Percentiles rank a stretch among this genome's conserved stretches.
Evolutionary conservation across 2,888 invertebrate genomes (phyloP).

Genomic region (Icerya purchasi): DNA sequence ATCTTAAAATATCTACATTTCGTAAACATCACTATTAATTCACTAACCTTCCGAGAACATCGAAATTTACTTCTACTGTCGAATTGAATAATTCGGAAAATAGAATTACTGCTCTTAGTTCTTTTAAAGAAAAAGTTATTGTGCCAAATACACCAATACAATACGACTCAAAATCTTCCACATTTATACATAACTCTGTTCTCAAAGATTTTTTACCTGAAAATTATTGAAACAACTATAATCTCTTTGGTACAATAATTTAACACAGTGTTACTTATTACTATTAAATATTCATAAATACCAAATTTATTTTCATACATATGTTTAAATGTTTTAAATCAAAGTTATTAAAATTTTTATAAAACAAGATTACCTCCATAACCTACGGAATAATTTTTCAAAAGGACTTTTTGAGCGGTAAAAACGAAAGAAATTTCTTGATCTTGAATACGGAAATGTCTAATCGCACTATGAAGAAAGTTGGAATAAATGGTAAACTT

Average conservation of each 20-base stretch:
- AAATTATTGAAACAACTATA: constrained; percentile 12
- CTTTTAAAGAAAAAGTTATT: constrained; percentile 68
- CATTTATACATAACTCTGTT: constrained; percentile 51
- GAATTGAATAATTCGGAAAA: constrained; percentile 72
- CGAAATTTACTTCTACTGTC: too few relatives aligned
- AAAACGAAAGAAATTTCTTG: constrained; percentile 63
- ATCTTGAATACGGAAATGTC: constrained; percentile 56
- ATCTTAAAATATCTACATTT: too few relatives aligned
- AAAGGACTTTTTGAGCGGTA: constrained; percentile 35
- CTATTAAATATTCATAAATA: too few relatives aligned
- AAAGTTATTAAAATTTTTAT: too few relatives aligned
- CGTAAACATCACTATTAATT: too few relatives aligned
- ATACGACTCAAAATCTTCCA: constrained; percentile 51
- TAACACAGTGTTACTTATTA: too few relatives aligned
- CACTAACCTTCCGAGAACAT: too few relatives aligned
- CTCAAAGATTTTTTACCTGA: constrained; percentile 45
- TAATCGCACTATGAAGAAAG: constrained; percentile 47
- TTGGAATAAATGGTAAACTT: constrained; percentile 37
- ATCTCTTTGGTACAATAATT: not conserved
- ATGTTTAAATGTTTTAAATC: too few relatives aligned
- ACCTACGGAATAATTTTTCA: constrained; percentile 59
- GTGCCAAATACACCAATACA: constrained; percentile 39
- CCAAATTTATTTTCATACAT: too few relatives aligned
- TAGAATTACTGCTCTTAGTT: constrained; percentile 52
- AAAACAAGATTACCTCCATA: constrained; percentile 30